Evolutionary conservation across 2,113 vertebrate genomes (phyloP).

Genomic region (Ellobius talpinus): DNA sequence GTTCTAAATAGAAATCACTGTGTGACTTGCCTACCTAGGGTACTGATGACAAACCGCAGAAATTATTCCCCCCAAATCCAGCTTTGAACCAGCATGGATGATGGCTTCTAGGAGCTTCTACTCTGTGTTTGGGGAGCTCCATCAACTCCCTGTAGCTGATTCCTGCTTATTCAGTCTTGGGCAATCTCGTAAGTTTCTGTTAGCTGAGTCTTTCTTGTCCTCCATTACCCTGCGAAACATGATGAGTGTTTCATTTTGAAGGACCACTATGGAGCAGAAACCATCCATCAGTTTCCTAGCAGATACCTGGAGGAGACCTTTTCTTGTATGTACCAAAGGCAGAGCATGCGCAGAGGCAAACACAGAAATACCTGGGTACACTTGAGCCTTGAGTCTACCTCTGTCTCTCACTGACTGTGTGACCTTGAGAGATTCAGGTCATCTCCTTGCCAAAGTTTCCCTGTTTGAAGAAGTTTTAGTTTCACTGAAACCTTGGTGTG

Average conservation of each 20-base stretch:
- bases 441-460: background rate
- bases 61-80: background rate
- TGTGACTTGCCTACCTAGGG: background rate
- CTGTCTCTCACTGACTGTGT: background rate
- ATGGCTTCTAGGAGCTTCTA: background rate
- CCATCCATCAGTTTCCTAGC: background rate
- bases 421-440: background rate
- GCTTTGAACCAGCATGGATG: background rate
- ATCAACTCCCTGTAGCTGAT: too few species aligned
- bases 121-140: background rate
- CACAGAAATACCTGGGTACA: too few species aligned
- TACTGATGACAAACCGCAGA: background rate
- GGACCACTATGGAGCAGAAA: background rate
- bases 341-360: background rate
- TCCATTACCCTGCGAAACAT: background rate
- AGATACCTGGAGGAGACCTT: background rate
- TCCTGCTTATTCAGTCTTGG: too few species aligned
- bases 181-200: background rate
- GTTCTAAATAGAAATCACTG: background rate
- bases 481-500: background rate
- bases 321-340: background rate
- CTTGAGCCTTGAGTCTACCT: background rate
- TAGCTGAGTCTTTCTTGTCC: background rate
- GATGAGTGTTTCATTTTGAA: background rate
- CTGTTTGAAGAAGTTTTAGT: background rate